Percentiles rank a stretch among this genome's conserved stretches.
Conservation (phyloP, 2,113 vertebrate species). For the Saccopteryx leptura region DNA sequence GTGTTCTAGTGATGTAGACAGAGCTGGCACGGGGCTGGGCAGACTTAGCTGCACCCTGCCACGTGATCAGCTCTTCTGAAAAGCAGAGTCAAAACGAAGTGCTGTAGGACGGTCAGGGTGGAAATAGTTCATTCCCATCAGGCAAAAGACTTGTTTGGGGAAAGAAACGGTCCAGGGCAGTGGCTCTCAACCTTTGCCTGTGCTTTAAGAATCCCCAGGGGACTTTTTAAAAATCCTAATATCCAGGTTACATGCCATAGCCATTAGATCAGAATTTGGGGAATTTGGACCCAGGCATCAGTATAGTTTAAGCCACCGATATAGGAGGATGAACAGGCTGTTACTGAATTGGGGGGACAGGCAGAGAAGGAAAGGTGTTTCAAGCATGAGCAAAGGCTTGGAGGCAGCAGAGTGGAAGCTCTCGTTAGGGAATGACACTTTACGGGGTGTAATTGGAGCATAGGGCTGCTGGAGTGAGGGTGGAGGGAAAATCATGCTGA, state of each 20-base stretch:
- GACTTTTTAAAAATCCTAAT: neutral
- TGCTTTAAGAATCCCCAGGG: neutral
- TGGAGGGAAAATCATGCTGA: neutral
- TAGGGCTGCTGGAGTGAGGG: neutral
- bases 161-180: neutral
- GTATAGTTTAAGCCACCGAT: neutral
- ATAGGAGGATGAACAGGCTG: neutral
- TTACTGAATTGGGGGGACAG: neutral
- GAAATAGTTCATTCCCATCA: neutral
- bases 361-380: neutral
- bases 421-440: neutral
- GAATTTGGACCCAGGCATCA: neutral
- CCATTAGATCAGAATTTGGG: neutral
- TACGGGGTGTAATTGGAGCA: neutral
- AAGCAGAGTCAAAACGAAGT: neutral
- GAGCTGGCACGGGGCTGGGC: neutral
- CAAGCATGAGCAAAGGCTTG: neutral
- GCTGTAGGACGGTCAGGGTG: neutral
- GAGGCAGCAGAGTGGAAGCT: neutral
- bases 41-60: neutral
- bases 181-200: neutral
- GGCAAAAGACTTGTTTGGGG: neutral
- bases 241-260: neutral
- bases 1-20: neutral
- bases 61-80: neutral